These are phyloP conservation scores for Acropternis orthonyx DNA, from an alignment of 2,797 vertebrate genomes.

Conservation along the genomic window DNA sequence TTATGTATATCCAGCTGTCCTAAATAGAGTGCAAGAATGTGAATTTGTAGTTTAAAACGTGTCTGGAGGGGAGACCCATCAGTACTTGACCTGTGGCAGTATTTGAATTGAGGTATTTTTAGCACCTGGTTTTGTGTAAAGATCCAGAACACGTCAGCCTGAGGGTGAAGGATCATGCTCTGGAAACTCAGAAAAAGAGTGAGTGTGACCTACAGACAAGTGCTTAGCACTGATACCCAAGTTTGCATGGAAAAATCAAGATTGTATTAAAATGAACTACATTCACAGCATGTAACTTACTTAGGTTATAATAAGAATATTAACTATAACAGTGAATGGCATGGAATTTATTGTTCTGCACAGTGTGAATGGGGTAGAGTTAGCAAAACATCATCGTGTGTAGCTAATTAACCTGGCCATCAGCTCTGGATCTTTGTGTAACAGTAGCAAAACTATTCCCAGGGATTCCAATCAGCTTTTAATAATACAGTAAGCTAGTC, in stretches of 20 bases:
- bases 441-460: slow-evolving; percentile 5
- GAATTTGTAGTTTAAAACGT: background rate
- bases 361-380: background rate
- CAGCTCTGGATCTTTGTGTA: background rate
- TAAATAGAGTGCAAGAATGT: background rate
- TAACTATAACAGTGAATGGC: slow-evolving; percentile 39
- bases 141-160: background rate
- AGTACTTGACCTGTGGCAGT: background rate
- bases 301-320: slow-evolving; percentile 58
- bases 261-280: background rate
- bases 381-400: slow-evolving; percentile 3
- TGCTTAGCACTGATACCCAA: background rate
- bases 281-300: background rate
- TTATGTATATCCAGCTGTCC: background rate
- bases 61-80: background rate
- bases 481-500: slow-evolving; percentile 29
- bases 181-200: background rate
- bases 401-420: slow-evolving; percentile 56
- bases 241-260: background rate
- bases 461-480: slow-evolving; percentile 7
- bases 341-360: slow-evolving; percentile 51
- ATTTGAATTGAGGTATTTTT: background rate
- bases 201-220: background rate
- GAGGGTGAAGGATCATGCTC: background rate
- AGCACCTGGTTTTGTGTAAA: background rate